Evolutionary conservation across 2,113 vertebrate species (phyloP).

Genomic region (Patagioenas fasciata): DNA sequence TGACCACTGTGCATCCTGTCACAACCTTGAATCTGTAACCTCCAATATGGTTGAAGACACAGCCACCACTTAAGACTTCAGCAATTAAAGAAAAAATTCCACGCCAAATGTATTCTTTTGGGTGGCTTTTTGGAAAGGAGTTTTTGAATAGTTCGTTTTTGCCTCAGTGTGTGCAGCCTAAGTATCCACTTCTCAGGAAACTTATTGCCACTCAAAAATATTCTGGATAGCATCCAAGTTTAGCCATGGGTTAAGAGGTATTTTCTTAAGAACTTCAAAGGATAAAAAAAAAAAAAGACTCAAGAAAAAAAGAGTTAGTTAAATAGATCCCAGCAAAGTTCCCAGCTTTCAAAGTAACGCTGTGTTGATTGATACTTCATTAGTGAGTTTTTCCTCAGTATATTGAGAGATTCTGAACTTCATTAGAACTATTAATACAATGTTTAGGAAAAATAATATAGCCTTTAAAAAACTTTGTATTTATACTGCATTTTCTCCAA

Average conservation of each 20-base stretch:
- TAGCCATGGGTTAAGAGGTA: background rate
- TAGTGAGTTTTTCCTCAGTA: background rate
- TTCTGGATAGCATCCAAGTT: background rate
- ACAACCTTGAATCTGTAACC: background rate
- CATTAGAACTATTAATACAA: background rate
- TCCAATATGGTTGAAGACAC: background rate
- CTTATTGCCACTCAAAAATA: background rate
- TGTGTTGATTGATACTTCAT: background rate
- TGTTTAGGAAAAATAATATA: background rate
- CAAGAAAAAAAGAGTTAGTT: background rate
- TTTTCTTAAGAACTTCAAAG: background rate
- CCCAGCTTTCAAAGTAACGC: background rate
- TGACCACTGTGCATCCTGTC: fast-evolving
- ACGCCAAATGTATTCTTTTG: background rate
- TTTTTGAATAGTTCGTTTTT: background rate
- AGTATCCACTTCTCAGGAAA: background rate
- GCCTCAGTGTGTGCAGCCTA: background rate
- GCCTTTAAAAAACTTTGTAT: fast-evolving
- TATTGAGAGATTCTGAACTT: background rate
- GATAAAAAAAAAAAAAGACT: background rate
- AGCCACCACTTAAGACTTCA: background rate
- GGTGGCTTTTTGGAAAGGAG: background rate
- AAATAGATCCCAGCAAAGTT: background rate
- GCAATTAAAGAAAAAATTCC: no score
- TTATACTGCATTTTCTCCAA: background rate